A percentile compares a stretch with the other conserved stretches of the same genome.
Conservation (phyloP, 2,888 invertebrate genomes). For the Cheilosia vulpina region DNA sequence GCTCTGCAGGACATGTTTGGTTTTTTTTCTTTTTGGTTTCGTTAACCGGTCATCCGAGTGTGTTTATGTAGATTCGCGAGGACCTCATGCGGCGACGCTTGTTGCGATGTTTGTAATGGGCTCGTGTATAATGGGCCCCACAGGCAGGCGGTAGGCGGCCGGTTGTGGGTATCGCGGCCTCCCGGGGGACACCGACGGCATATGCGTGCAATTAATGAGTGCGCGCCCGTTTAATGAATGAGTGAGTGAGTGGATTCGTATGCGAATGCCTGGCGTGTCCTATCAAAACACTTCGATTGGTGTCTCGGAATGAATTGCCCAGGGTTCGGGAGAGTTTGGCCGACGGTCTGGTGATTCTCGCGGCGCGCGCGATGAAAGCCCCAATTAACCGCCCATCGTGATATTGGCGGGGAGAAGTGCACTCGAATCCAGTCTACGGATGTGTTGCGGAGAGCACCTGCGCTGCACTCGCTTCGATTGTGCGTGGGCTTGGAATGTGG, state of each 20-base stretch:
- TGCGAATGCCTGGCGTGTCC: constrained; percentile 57
- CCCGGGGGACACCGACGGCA: constrained; percentile 29
- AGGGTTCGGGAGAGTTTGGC: constrained; percentile 30
- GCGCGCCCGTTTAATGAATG: constrained; percentile 61
- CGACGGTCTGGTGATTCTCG: constrained; percentile 42
- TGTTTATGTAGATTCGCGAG: constrained; percentile 58
- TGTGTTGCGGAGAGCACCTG: constrained; percentile 53
- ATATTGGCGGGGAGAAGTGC: constrained; percentile 17
- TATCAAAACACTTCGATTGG: constrained; percentile 73
- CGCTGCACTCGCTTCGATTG: constrained; percentile 54
- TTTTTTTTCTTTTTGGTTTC: background rate
- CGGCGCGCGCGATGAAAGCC: constrained; percentile 65
- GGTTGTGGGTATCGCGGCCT: constrained; percentile 36
- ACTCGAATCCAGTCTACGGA: constrained; percentile 20
- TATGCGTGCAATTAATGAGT: constrained; percentile 74
- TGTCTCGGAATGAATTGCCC: constrained; percentile 41
- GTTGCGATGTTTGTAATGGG: constrained; percentile 71
- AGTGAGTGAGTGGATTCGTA: constrained; percentile 47
- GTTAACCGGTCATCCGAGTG: constrained; percentile 8
- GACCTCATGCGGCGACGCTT: constrained; percentile 69
- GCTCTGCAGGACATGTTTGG: constrained; percentile 48
- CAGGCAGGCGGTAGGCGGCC: constrained; percentile 57
- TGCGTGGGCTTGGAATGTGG: constrained; percentile 70
- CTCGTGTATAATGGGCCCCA: constrained; percentile 72
- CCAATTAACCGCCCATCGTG: constrained; percentile 74